A percentile compares a stretch with the other conserved stretches of the same genome.
Evolutionary conservation across 2,797 vertebrate genomes (phyloP).

Genomic region (Hypotaenidia okinawae): DNA sequence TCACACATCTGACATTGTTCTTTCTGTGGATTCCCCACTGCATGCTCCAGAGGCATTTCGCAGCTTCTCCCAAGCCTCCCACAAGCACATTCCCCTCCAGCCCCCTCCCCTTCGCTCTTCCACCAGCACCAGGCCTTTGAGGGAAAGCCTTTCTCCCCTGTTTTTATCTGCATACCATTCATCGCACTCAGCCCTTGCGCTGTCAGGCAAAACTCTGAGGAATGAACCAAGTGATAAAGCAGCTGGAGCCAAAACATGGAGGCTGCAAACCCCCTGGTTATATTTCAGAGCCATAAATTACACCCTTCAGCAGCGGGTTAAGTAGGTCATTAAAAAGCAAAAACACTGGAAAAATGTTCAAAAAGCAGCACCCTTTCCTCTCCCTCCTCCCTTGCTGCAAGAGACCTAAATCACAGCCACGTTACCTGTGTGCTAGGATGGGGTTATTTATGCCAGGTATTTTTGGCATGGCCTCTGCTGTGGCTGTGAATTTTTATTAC

Average conservation of each 20-base stretch:
- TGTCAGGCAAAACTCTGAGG: slow-evolving; percentile 49
- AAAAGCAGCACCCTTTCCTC: background rate
- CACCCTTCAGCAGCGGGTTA: slow-evolving; percentile 13
- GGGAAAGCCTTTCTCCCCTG: background rate
- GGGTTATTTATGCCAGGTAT: background rate
- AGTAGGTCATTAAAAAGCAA: slow-evolving; percentile 13
- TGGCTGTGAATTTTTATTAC: background rate
- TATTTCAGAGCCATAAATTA: slow-evolving; percentile 7
- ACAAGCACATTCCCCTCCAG: background rate
- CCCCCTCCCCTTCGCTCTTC: background rate
- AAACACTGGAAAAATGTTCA: background rate
- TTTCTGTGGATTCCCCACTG: background rate
- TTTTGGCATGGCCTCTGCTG: background rate
- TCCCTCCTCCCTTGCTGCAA: background rate
- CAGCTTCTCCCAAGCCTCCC: background rate
- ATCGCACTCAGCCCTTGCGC: background rate
- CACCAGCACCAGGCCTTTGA: background rate
- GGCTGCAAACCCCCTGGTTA: background rate
- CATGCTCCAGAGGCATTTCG: background rate
- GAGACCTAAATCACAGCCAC: background rate
- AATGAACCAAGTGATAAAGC: slow-evolving; percentile 31
- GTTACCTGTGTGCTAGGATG: background rate
- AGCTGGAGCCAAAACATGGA: background rate
- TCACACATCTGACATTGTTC: rapidly evolving
- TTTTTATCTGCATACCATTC: slow-evolving; percentile 54